phyloP scores from a whole-genome alignment of 2,888 invertebrate species.

The Drosophila infuscata region DNA sequence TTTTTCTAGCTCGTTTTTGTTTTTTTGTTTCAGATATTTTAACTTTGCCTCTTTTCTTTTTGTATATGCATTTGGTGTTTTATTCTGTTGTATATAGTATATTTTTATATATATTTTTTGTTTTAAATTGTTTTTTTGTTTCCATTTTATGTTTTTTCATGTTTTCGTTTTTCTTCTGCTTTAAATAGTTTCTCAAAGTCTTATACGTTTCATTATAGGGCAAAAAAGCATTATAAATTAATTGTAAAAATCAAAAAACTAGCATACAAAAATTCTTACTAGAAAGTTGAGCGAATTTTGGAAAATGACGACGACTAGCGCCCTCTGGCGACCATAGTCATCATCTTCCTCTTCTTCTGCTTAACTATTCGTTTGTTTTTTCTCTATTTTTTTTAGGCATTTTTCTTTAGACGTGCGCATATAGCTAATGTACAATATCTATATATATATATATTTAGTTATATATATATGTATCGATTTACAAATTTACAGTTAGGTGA shows the following conservation, averaged over 20 bases:
- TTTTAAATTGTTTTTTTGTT: slow-evolving; percentile 26
- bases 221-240: slow-evolving; percentile 79
- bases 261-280: slow-evolving; percentile 56
- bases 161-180: slow-evolving; percentile 35
- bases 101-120: slow-evolving; percentile 25
- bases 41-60: slow-evolving; percentile 1
- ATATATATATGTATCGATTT: slow-evolving; percentile 38
- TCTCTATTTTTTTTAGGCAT: slow-evolving; percentile 41
- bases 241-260: slow-evolving; percentile 60
- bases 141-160: slow-evolving; percentile 16
- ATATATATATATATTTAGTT: slow-evolving; percentile 15
- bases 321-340: slow-evolving; percentile 30
- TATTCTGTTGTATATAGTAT: slow-evolving; percentile 36
- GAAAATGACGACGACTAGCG: slow-evolving; percentile 21
- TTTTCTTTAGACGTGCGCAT: slow-evolving; percentile 57
- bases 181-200: slow-evolving; percentile 80
- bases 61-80: slow-evolving; percentile 17
- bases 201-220: slow-evolving; percentile 84
- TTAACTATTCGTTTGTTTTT: slow-evolving; percentile 14
- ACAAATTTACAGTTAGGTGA: slow-evolving; percentile 58
- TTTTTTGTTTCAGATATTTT: slow-evolving; percentile 4
- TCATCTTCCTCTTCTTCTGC: slow-evolving; percentile 23
- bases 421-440: slow-evolving; percentile 56
- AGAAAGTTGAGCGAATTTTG: slow-evolving; percentile 53
- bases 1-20: slow-evolving; percentile 12